Percentiles rank a stretch among this genome's conserved stretches.
Conservation (phyloP, 2,888 invertebrate species). For the Bunonema sp. region DNA sequence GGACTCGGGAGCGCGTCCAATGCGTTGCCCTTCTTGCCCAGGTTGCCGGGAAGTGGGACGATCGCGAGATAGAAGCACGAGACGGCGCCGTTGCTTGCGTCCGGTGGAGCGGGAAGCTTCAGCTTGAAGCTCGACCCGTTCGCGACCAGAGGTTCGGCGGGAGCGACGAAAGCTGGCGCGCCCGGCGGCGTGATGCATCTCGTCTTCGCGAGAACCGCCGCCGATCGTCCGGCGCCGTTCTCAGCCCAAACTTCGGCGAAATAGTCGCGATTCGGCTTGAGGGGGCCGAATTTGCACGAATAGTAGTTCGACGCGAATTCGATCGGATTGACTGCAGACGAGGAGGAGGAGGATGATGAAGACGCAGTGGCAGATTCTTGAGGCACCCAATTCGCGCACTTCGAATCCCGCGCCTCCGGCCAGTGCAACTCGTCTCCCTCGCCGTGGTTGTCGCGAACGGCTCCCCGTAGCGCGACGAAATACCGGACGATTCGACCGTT, state of each 20-base stretch:
- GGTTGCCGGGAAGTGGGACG: conserved; percentile 33
- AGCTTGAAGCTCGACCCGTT: conserved; percentile 32
- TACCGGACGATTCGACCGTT: conserved; percentile 32
- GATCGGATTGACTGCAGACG: conserved; percentile 2
- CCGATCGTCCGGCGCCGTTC: conserved; percentile 29
- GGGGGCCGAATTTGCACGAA: conserved; percentile 3
- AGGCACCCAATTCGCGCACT: conserved; percentile 23
- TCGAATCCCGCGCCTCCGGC: conserved; percentile 19
- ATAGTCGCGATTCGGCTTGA: conserved; percentile 41
- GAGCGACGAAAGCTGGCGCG: conserved; percentile 29
- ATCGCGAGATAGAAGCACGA: conserved; percentile 41
- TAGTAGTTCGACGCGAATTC: conserved; percentile 1
- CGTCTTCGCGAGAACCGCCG: conserved; percentile 16
- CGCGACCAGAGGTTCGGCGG: conserved; percentile 15
- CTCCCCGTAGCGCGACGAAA: conserved; percentile 12
- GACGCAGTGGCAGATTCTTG: no score
- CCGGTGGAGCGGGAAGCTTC: conserved; percentile 17
- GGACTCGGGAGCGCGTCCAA: conserved; percentile 26
- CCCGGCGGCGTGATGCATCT: conserved; percentile 35
- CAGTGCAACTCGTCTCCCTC: conserved; percentile 9
- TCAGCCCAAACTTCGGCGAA: conserved; percentile 40
- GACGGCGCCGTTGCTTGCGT: conserved; percentile 40
- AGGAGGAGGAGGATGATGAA: no score
- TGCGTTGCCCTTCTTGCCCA: no score
- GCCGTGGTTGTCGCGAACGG: conserved; percentile 5